Evolutionary conservation across 2,113 vertebrate genomes (phyloP), one percentile per base, ranked within the genome.

Genomic region (Cygnus buccinator): DNA sequence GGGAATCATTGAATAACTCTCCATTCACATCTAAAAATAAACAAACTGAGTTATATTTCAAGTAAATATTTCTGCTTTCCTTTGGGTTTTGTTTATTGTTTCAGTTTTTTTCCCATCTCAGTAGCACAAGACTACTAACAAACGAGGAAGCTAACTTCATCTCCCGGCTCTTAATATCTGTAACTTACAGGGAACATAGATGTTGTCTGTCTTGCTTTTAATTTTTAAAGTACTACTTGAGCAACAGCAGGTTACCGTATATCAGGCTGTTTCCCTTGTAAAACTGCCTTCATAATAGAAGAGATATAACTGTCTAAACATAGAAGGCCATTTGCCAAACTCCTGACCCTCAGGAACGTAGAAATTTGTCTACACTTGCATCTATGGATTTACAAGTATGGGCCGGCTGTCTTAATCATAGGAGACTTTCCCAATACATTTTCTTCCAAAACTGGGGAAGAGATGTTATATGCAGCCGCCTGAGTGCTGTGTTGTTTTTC

Each of bases 21-120:
- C 70, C n/a, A 6, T 73, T 90, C 83, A 59, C 73, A 68, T 44
- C 73, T 72, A 44, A 95, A 94, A 93, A 94, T 75, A 97, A 95
- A 93, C 57, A 88, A 95, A 44, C 70, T 11, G 57, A 87, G 41
- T 62, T 89, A 10, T 63, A 73, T 89, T 87, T 61, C 70, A 57
- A 94, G 95, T 94, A 71, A 94, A 97, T 91, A 61, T 94, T 96
- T 89, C 54, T 66, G 10, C 88, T 75, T 74, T 84, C 66, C 59
- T 81, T 44, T 79, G 66, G 57, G 8, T 37, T 86, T 81, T 87
- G 58, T 95, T 95, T 95, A 39, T 96, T 97, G 70, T 9, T 87
- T 87, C 46, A 78, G 46, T 31, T 63, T 5, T 77, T 68, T 78
- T 91, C 87, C 88, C 84, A 22, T 92, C 81, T 93, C 77, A 22